Evolutionary conservation across 1,140 invertebrate species (phyloP).

Genomic region (Drosophila leontia): DNA sequence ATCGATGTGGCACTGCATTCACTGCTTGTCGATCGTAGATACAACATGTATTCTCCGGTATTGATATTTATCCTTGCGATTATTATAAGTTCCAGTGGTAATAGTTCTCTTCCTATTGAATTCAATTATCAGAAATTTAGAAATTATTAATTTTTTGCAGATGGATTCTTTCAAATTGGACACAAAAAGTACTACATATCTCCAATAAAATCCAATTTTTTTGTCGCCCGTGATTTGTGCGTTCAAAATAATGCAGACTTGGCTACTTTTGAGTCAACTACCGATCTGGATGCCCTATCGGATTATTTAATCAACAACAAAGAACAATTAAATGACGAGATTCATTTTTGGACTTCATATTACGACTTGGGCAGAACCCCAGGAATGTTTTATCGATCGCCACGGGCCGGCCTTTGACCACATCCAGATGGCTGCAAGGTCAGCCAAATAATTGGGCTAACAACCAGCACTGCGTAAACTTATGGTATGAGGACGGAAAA

Average conservation of each 20-base stretch:
- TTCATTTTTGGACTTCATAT: not conserved
- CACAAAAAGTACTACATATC: not conserved
- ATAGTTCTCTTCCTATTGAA: not conserved
- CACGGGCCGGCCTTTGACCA: not conserved
- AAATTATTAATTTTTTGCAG: not conserved
- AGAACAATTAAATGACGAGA: not conserved
- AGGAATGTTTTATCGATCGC: not conserved
- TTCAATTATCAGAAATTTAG: not conserved
- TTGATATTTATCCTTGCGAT: too few species aligned
- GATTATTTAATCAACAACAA: slow-evolving; percentile 2
- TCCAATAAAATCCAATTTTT: not conserved
- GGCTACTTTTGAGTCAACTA: not conserved
- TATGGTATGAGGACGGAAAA: not conserved
- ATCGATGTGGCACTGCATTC: too few species aligned
- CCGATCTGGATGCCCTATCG: not conserved
- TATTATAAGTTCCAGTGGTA: too few species aligned
- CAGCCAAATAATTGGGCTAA: slow-evolving; percentile 1
- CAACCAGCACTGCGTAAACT: not conserved
- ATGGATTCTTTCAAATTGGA: slow-evolving; percentile 1
- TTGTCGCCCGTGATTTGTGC: slow-evolving; percentile 4
- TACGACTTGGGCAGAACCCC: not conserved
- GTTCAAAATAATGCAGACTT: not conserved
- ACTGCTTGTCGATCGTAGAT: too few species aligned
- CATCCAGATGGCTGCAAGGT: not conserved
- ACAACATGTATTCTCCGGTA: too few species aligned